phyloP scores from a whole-genome alignment of 2,113 vertebrate genomes.

The Mixornis gularis region DNA sequence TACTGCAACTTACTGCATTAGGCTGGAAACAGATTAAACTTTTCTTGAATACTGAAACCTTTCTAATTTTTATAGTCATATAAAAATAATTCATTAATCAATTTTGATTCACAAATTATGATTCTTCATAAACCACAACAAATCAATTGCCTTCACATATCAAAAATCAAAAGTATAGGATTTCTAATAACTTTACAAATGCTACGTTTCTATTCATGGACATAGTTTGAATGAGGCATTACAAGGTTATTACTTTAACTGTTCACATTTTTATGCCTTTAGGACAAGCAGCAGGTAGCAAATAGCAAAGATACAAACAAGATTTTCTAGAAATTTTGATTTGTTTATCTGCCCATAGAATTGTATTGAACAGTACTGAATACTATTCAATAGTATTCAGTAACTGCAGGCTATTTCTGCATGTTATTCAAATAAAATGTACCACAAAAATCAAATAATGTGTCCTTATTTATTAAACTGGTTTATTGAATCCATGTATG shows the following conservation, averaged over 20 bases:
- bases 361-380: too few species aligned
- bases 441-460: neutral
- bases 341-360: neutral
- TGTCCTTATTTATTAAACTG: neutral
- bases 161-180: neutral
- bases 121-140: neutral
- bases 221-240: neutral
- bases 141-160: neutral
- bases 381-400: neutral
- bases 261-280: neutral
- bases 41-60: neutral
- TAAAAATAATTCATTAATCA: neutral
- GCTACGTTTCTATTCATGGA: neutral
- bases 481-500: neutral
- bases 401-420: neutral
- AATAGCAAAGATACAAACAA: neutral
- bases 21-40: neutral
- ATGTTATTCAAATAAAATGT: neutral
- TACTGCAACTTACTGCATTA: neutral
- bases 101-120: neutral
- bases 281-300: neutral
- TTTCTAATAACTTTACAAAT: neutral
- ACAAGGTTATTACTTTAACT: neutral
- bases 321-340: neutral
- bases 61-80: neutral